Percentiles rank a stretch among this genome's conserved stretches.
Evolutionary conservation across 2,888 invertebrate genomes (phyloP).

Genomic region (Tromatobia lineatoria): DNA sequence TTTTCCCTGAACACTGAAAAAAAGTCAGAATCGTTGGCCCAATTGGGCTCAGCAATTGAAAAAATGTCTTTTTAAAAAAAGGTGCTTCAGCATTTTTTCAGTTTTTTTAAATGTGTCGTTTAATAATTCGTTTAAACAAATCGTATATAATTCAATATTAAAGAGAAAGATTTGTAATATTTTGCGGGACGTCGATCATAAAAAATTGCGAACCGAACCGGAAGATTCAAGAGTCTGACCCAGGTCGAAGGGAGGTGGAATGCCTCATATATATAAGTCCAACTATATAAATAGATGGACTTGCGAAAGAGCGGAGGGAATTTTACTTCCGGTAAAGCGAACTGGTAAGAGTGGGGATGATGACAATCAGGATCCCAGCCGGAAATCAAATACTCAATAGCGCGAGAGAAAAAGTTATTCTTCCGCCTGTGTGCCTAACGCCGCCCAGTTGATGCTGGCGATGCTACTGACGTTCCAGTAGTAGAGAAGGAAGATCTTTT

Average conservation of each 20-base stretch:
- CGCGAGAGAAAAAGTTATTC: slow-evolving; percentile 61
- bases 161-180: too few relatives aligned
- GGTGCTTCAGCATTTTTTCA: too few relatives aligned
- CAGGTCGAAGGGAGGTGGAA: too few relatives aligned
- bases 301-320: slow-evolving; percentile 13
- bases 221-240: too few relatives aligned
- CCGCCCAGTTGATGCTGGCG: slow-evolving; percentile 16
- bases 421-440: slow-evolving; percentile 43
- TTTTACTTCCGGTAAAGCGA: slow-evolving; percentile 39
- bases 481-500: neutral
- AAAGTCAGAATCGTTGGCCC: neutral
- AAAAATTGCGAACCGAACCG: too few relatives aligned
- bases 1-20: too few relatives aligned
- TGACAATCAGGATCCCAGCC: slow-evolving; percentile 60
- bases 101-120: too few relatives aligned
- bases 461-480: slow-evolving; percentile 14
- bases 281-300: neutral
- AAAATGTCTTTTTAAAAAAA: neutral
- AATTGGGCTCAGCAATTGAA: too few relatives aligned
- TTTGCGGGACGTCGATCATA: too few relatives aligned
- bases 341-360: slow-evolving; percentile 24
- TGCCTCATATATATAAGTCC: neutral
- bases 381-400: slow-evolving; percentile 67
- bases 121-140: too few relatives aligned
- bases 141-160: too few relatives aligned